These are phyloP conservation scores for Microtus ochrogaster DNA, from an alignment of 2,113 vertebrate species.

Conservation along the genomic window DNA sequence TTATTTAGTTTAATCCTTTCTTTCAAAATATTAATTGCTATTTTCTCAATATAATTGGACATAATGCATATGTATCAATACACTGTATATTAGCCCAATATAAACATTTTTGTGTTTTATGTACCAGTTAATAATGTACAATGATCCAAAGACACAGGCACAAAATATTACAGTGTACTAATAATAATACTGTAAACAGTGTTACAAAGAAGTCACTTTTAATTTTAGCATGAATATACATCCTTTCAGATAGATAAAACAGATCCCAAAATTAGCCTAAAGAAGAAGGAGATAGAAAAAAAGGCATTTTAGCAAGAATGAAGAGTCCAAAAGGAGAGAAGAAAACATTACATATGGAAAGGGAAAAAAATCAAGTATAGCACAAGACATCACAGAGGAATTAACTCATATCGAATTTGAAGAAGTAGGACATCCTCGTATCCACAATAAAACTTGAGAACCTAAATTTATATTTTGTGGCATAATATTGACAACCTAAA, in stretches of 20 bases:
- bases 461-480: neutral
- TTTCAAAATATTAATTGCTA: slow-evolving; percentile 16
- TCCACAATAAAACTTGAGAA: neutral
- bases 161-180: slow-evolving; percentile 7
- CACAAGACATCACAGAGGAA: neutral
- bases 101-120: neutral
- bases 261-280: slow-evolving; percentile 3
- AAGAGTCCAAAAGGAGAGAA: neutral
- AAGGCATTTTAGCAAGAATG: slow-evolving; percentile 34
- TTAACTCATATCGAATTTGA: neutral
- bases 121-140: neutral
- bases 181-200: slow-evolving; percentile 1
- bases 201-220: slow-evolving; percentile 24
- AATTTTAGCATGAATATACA: slow-evolving; percentile 33
- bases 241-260: neutral
- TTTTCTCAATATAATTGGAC: neutral
- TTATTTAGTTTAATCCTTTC: slow-evolving; percentile 37
- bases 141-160: neutral
- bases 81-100: neutral
- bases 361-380: slow-evolving; percentile 9
- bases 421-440: neutral
- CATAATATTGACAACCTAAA: slow-evolving; percentile 22
- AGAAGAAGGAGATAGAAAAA: neutral
- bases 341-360: slow-evolving; percentile 44
- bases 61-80: neutral